A percentile compares a stretch with the other conserved stretches of the same genome.
phyloP scores from a whole-genome alignment of 92 coral and sea anemone species.

The Porites rus region DNA sequence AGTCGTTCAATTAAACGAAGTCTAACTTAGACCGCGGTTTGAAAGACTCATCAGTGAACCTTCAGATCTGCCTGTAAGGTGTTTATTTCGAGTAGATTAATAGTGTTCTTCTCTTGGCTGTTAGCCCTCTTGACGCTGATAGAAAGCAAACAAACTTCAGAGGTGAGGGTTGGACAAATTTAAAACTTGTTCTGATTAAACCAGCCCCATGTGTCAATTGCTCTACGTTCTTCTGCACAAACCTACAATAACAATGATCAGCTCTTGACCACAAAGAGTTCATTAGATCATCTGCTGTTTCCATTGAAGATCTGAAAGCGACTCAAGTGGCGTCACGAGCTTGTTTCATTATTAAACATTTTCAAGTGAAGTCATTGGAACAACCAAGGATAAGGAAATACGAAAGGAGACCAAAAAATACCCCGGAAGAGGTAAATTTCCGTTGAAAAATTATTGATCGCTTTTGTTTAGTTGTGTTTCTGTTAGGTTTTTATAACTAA shows the following conservation, averaged over 20 bases:
- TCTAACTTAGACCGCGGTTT: too few relatives aligned
- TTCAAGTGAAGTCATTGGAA: constrained; percentile 26
- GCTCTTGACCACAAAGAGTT: neutral
- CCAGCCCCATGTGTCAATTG: neutral
- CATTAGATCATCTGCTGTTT: constrained; percentile 30
- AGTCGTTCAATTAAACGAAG: too few relatives aligned
- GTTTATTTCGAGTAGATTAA: too few relatives aligned
- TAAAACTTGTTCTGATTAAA: too few relatives aligned
- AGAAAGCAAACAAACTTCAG: too few relatives aligned
- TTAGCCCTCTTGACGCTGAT: too few relatives aligned
- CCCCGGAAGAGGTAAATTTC: constrained; percentile 12
- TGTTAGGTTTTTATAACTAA: neutral
- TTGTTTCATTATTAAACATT: constrained; percentile 38
- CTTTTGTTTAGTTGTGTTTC: neutral
- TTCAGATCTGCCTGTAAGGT: too few relatives aligned
- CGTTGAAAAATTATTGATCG: neutral
- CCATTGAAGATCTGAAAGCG: neutral
- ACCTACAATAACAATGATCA: neutral
- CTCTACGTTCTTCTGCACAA: neutral
- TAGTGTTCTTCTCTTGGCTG: too few relatives aligned
- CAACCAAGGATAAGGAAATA: neutral
- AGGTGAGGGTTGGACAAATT: too few relatives aligned
- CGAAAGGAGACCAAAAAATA: neutral
- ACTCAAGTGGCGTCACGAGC: constrained; percentile 34
- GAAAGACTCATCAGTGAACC: too few relatives aligned